phyloP scores from a whole-genome alignment of 2,797 vertebrate genomes.

The Calcarius lapponicus region DNA sequence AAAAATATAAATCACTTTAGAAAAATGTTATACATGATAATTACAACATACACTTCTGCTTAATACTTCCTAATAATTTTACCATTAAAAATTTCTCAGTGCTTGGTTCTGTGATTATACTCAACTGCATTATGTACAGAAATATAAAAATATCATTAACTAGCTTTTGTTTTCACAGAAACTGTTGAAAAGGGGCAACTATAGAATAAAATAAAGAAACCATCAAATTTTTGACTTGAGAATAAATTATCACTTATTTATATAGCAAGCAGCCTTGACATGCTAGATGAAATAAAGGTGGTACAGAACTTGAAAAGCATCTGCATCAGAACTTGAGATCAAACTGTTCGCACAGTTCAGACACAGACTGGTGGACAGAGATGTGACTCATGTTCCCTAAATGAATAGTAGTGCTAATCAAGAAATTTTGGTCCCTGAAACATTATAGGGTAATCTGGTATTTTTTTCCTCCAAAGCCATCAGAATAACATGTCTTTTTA shows the following conservation, averaged over 20 bases:
- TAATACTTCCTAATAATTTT: neutral
- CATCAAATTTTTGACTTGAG: neutral
- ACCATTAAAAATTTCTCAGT: neutral
- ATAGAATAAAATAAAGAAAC: neutral
- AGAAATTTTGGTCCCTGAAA: neutral
- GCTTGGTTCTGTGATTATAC: neutral
- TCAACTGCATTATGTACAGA: neutral
- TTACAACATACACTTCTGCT: neutral
- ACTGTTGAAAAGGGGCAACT: neutral
- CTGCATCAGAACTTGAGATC: neutral
- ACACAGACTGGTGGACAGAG: neutral
- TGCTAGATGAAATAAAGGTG: neutral
- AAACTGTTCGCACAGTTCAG: neutral
- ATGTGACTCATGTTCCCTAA: neutral
- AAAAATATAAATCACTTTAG: neutral
- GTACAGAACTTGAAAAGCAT: neutral
- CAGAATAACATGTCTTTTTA: neutral
- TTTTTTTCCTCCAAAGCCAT: too few relatives aligned
- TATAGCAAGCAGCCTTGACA: neutral
- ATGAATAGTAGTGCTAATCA: neutral
- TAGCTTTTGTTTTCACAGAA: neutral
- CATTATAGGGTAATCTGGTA: accelerated
- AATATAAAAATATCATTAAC: neutral
- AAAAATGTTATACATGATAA: neutral
- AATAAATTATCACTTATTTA: neutral